phyloP scores from a whole-genome alignment of 1,140 invertebrate genomes.

The Orius insidiosus region DNA sequence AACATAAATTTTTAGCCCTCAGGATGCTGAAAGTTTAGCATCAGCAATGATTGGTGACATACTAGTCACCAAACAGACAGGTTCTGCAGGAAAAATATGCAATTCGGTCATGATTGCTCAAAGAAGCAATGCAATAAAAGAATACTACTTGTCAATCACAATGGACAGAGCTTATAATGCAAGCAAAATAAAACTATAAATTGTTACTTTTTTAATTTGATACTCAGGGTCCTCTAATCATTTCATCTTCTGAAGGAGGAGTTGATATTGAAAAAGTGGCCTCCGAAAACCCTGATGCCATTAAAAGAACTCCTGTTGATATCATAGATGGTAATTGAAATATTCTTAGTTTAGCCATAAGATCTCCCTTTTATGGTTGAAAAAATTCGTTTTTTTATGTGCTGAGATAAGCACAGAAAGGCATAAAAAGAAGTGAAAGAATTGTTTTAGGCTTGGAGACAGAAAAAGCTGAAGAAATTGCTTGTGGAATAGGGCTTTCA shows the following conservation, averaged over 20 bases:
- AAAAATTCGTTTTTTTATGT: no score
- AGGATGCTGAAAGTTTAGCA: slow-evolving; percentile 64
- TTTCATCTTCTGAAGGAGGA: slow-evolving; percentile 84
- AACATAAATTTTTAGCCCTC: slow-evolving; percentile 51
- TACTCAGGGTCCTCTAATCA: slow-evolving; percentile 72
- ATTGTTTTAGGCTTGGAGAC: slow-evolving; percentile 37
- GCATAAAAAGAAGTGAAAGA: neutral
- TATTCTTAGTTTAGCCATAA: no score
- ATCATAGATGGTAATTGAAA: slow-evolving; percentile 44
- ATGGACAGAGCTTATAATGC: slow-evolving; percentile 84
- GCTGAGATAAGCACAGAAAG: neutral
- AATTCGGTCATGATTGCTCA: slow-evolving; percentile 89
- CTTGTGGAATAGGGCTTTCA: slow-evolving; percentile 60
- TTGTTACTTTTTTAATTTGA: neutral
- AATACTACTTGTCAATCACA: slow-evolving; percentile 92
- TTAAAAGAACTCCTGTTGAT: slow-evolving; percentile 79
- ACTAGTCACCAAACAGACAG: slow-evolving; percentile 88
- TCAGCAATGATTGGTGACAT: slow-evolving; percentile 78
- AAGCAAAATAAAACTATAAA: slow-evolving; percentile 25
- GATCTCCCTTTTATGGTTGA: no score
- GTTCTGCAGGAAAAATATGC: slow-evolving; percentile 75
- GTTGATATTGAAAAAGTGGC: slow-evolving; percentile 94
- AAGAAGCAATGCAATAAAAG: slow-evolving; percentile 76
- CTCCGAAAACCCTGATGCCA: slow-evolving; percentile 72
- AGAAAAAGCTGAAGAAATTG: slow-evolving; percentile 53